phyloP scores from a whole-genome alignment of 2,113 vertebrate species.

The Dicrurus megarhynchus region DNA sequence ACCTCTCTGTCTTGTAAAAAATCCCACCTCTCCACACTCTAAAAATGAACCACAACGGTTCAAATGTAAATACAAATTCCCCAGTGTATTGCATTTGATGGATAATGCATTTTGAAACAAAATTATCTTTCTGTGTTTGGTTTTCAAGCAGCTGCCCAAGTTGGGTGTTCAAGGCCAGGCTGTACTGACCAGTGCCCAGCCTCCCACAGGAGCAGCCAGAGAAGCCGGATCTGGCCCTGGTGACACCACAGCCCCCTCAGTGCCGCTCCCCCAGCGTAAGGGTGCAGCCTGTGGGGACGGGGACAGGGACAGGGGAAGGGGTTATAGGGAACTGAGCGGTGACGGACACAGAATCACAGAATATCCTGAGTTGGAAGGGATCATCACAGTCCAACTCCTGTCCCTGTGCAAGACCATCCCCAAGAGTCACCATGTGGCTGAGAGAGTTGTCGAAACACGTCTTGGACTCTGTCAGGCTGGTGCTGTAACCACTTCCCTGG shows the following conservation, averaged over 20 bases:
- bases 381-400: not conserved
- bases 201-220: accelerated
- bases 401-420: not conserved
- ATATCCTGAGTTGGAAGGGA: not conserved
- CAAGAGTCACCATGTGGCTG: not conserved
- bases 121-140: accelerated
- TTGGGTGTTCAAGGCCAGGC: accelerated
- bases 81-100: accelerated
- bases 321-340: not conserved
- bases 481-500: not conserved
- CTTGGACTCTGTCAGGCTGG: not conserved
- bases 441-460: not conserved
- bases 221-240: accelerated
- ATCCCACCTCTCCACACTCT: not conserved
- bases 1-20: not conserved
- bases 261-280: too few relatives aligned
- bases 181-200: accelerated
- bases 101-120: not conserved
- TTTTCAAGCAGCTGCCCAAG: not conserved
- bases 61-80: not conserved
- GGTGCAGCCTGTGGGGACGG: accelerated
- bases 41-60: not conserved
- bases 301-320: not conserved
- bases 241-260: not conserved
- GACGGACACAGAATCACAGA: not conserved